Evolutionary conservation across 2,113 vertebrate genomes (phyloP).

Genomic region (Hydropotes inermis): DNA sequence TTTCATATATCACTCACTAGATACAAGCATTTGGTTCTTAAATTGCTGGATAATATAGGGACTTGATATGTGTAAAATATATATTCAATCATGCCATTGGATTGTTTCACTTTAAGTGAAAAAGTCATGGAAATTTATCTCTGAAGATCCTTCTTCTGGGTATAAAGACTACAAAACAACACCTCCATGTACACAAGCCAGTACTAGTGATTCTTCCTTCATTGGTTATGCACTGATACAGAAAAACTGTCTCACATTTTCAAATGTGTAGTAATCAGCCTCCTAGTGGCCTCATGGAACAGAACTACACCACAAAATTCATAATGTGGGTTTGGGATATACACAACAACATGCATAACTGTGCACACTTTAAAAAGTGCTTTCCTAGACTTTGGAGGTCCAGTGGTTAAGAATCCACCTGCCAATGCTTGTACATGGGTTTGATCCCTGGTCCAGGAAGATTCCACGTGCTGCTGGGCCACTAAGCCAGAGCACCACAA

Average conservation of each 20-base stretch:
- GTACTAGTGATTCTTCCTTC: not conserved
- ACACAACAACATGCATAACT: not conserved
- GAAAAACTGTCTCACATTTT: not conserved
- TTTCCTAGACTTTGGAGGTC: not conserved
- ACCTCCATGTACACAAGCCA: not conserved
- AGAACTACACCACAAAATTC: not conserved
- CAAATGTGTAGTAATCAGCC: not conserved
- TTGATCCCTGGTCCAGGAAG: not conserved
- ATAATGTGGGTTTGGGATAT: not conserved
- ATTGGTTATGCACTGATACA: not conserved
- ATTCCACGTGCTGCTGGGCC: not conserved
- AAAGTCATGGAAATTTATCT: not conserved
- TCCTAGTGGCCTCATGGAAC: not conserved
- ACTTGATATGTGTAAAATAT: not conserved
- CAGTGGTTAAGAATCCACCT: not conserved
- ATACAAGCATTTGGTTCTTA: not conserved
- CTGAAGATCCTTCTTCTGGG: not conserved
- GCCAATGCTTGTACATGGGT: not conserved
- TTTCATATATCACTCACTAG: not conserved
- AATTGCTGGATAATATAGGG: not conserved
- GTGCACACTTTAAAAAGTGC: not conserved
- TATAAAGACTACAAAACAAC: not conserved
- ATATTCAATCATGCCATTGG: not conserved
- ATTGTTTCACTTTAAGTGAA: not conserved
- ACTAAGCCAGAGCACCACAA: not conserved